Evolutionary conservation across 2,113 vertebrate genomes (phyloP).

Genomic region (Talpa occidentalis): DNA sequence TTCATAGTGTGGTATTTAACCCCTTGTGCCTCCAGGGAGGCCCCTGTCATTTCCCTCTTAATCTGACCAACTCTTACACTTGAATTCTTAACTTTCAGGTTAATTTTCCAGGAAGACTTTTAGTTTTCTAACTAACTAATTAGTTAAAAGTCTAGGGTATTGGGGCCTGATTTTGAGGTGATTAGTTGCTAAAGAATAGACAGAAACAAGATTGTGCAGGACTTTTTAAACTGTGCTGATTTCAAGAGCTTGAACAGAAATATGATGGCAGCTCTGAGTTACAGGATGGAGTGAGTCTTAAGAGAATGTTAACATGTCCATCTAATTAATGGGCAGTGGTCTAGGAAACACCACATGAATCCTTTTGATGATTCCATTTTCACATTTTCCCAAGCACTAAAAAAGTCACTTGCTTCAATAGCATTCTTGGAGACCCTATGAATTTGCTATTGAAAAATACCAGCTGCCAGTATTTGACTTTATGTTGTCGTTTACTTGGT

Average conservation of each 20-base stretch:
- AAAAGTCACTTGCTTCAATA: not conserved
- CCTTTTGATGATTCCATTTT: not conserved
- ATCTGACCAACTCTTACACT: not conserved
- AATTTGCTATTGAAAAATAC: not conserved
- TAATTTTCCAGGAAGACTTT: not conserved
- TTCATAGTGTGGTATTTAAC: too few species aligned
- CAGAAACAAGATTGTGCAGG: not conserved
- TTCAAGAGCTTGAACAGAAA: not conserved
- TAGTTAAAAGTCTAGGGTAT: not conserved
- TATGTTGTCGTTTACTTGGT: conserved; percentile 14
- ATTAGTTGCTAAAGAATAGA: not conserved
- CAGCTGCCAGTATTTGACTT: not conserved
- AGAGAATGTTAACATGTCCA: not conserved
- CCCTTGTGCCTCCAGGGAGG: too few species aligned
- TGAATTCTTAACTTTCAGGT: not conserved
- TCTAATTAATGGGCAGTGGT: not conserved
- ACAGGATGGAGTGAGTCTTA: not conserved
- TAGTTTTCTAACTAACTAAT: not conserved
- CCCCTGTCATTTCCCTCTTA: not conserved
- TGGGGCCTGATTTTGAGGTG: not conserved
- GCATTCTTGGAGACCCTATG: not conserved
- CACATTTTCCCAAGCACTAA: not conserved
- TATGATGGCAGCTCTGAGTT: not conserved
- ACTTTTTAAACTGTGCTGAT: not conserved
- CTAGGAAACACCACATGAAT: not conserved